phyloP scores from a whole-genome alignment of 2,113 vertebrate genomes.

The Leiothrix lutea region DNA sequence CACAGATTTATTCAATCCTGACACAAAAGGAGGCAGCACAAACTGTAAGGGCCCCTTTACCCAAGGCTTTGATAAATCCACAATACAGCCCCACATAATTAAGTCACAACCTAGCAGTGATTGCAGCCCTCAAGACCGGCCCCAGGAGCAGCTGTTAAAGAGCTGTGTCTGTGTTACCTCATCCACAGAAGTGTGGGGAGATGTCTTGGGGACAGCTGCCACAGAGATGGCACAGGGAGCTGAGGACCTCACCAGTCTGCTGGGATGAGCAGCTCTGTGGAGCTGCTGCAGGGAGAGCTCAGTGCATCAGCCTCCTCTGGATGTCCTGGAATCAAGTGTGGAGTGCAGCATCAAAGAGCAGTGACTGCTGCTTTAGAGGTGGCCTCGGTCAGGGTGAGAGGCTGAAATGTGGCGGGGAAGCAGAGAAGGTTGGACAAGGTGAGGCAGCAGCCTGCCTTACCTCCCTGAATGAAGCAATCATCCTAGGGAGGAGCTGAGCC shows the following conservation, averaged over 20 bases:
- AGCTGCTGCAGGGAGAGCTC: neutral
- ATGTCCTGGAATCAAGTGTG: neutral
- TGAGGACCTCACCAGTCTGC: neutral
- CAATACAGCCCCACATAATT: rapidly evolving
- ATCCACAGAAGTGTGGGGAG: neutral
- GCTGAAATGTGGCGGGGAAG: neutral
- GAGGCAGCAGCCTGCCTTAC: neutral
- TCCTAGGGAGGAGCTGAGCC: neutral
- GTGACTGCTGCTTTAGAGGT: rapidly evolving
- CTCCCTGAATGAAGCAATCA: neutral
- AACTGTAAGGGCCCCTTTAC: neutral
- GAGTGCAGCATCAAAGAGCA: neutral
- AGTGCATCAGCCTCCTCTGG: neutral
- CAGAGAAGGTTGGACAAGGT: neutral
- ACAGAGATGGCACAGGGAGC: rapidly evolving
- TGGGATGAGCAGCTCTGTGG: rapidly evolving
- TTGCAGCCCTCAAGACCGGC: rapidly evolving
- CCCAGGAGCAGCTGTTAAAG: rapidly evolving
- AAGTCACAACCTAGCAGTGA: neutral
- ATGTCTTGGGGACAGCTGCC: neutral
- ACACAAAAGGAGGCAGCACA: neutral
- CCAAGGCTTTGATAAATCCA: neutral
- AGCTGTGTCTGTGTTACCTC: neutral
- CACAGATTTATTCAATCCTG: neutral
- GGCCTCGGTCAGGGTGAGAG: neutral